Evolutionary conservation across 2,797 vertebrate genomes (phyloP).

Genomic region (Aulostomus chinensis): DNA sequence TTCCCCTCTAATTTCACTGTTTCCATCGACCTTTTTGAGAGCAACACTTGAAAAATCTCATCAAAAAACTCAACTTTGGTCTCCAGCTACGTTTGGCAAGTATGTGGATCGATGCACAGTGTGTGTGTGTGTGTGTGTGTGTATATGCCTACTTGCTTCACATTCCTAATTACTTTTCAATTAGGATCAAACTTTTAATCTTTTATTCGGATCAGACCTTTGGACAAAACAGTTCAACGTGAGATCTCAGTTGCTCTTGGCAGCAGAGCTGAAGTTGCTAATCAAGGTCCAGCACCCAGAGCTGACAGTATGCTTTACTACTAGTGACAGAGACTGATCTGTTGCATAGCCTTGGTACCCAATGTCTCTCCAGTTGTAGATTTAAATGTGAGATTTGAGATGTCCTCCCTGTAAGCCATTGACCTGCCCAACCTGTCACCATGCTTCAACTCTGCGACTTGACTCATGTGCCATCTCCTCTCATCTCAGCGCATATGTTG

Average conservation of each 20-base stretch:
- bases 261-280: constrained; percentile 43
- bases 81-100: no score
- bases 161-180: constrained; percentile 20
- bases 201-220: constrained; percentile 31
- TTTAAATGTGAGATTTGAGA: constrained; percentile 45
- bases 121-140: no score
- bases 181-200: constrained; percentile 30
- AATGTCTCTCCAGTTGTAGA: constrained; percentile 36
- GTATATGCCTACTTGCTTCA: no score
- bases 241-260: constrained; percentile 22
- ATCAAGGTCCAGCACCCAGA: constrained; percentile 42
- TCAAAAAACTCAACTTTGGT: no score
- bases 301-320: constrained; percentile 47
- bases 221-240: constrained; percentile 2
- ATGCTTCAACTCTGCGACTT: constrained; percentile 41
- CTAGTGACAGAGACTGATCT: constrained; percentile 47
- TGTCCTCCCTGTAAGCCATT: constrained; percentile 23
- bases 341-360: constrained; percentile 10
- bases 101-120: no score
- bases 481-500: constrained; percentile 51
- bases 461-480: constrained; percentile 35
- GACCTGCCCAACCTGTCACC: constrained; percentile 35
- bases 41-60: no score
- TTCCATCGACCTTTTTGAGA: no score
- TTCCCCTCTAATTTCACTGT: no score